These are phyloP conservation scores for Melangyna quadrimaculata DNA, from an alignment of 2,888 invertebrate genomes.

Conservation along the genomic window DNA sequence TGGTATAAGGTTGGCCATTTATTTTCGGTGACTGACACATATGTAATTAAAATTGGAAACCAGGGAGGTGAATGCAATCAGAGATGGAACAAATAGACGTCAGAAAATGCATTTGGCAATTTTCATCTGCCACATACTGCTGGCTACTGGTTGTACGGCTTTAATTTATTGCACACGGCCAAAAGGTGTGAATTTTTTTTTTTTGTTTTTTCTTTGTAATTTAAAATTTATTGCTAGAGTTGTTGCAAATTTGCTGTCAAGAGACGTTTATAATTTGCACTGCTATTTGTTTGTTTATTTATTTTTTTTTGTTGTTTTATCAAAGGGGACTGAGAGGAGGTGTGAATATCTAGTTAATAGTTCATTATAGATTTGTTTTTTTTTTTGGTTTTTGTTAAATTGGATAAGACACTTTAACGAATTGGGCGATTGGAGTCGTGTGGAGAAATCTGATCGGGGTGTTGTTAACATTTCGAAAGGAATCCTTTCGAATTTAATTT, in stretches of 20 bases:
- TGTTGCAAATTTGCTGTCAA: constrained; percentile 35
- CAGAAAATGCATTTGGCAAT: constrained; percentile 59
- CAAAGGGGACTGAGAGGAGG: not conserved
- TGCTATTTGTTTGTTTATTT: not conserved
- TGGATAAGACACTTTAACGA: constrained; percentile 16
- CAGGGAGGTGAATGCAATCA: constrained; percentile 26
- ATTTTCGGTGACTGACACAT: constrained; percentile 50
- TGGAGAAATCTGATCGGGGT: not conserved
- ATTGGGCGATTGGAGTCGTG: constrained; percentile 17
- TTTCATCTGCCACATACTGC: constrained; percentile 44
- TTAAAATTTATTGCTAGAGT: constrained; percentile 27
- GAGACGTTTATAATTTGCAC: constrained; percentile 23
- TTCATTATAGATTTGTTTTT: constrained; percentile 16
- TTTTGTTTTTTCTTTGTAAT: not conserved
- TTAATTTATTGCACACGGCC: constrained; percentile 43
- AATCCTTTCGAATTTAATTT: not conserved
- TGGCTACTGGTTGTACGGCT: constrained; percentile 31
- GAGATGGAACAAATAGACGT: constrained; percentile 51
- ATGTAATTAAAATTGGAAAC: constrained; percentile 61
- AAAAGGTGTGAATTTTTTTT: constrained; percentile 23
- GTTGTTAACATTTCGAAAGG: not conserved
- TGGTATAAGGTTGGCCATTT: constrained; percentile 55
- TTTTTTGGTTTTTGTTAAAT: not conserved
- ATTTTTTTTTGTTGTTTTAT: not conserved
- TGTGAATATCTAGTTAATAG: constrained; percentile 15